phyloP scores from a whole-genome alignment of 2,888 invertebrate genomes.

The Archaeoteleia sp. region DNA sequence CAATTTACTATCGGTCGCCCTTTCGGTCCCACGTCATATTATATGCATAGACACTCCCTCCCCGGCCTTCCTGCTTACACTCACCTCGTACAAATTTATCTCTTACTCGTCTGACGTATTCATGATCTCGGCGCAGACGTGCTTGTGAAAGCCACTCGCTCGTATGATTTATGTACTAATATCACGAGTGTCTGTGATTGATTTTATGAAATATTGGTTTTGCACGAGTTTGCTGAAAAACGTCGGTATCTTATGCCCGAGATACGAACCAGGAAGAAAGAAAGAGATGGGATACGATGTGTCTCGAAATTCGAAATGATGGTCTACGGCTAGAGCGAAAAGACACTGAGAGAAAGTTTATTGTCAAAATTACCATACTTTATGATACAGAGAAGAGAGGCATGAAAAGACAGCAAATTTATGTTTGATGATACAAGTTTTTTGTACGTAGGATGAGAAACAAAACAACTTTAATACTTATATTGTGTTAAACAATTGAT shows the following conservation, averaged over 20 bases:
- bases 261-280: constrained; percentile 3
- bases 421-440: too few species aligned
- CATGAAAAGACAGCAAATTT: too few species aligned
- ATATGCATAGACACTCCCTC: constrained; percentile 54
- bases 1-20: constrained; percentile 67
- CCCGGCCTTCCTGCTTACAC: constrained; percentile 33
- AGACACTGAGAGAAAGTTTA: too few species aligned
- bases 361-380: too few species aligned
- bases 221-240: constrained; percentile 46
- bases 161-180: constrained; percentile 57
- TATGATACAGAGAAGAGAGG: too few species aligned
- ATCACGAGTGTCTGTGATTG: constrained; percentile 50
- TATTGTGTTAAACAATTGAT: too few species aligned
- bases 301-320: neutral
- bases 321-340: too few species aligned
- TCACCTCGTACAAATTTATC: constrained; percentile 52
- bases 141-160: constrained; percentile 51
- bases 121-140: constrained; percentile 49
- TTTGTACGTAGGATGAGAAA: too few species aligned
- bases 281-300: constrained; percentile 1
- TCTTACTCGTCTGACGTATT: constrained; percentile 53
- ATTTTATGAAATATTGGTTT: constrained; percentile 51
- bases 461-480: too few species aligned
- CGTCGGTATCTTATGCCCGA: constrained; percentile 31
- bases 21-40: constrained; percentile 55